Conservation (phyloP, 2,113 vertebrate genomes). For the Callospermophilus lateralis region DNA sequence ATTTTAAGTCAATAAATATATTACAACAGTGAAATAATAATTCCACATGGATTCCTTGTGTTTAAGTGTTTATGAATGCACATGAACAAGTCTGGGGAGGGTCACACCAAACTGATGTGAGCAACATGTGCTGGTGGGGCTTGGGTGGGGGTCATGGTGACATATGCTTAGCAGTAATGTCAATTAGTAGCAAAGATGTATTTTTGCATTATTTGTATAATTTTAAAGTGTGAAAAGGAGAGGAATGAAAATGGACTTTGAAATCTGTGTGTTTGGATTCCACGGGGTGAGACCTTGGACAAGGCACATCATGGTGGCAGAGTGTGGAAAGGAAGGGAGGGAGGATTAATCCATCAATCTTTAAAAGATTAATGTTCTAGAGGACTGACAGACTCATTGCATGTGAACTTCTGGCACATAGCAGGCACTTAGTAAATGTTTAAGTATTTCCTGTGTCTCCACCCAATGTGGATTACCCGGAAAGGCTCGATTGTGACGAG, state of each 20-base stretch:
- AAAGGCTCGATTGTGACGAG: too few species aligned
- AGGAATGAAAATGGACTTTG: background rate
- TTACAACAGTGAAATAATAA: background rate
- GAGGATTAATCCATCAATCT: background rate
- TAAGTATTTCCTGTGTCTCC: background rate
- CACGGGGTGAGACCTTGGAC: fast-evolving
- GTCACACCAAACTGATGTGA: too few species aligned
- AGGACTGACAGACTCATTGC: background rate
- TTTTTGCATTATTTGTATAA: background rate
- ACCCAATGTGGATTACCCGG: fast-evolving
- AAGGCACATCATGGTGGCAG: background rate
- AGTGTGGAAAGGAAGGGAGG: background rate
- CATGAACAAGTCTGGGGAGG: background rate
- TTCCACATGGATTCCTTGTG: background rate
- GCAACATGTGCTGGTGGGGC: background rate
- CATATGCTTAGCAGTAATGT: background rate
- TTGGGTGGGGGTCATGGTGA: background rate
- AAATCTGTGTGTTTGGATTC: background rate
- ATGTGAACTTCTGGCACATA: background rate
- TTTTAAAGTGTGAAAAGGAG: background rate
- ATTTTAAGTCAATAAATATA: background rate
- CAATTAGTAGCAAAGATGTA: background rate
- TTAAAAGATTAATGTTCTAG: background rate
- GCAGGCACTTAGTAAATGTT: background rate
- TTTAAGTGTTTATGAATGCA: too few species aligned